Conservation (phyloP, 2,797 vertebrate species). For the Sebastes hopkinsi region DNA sequence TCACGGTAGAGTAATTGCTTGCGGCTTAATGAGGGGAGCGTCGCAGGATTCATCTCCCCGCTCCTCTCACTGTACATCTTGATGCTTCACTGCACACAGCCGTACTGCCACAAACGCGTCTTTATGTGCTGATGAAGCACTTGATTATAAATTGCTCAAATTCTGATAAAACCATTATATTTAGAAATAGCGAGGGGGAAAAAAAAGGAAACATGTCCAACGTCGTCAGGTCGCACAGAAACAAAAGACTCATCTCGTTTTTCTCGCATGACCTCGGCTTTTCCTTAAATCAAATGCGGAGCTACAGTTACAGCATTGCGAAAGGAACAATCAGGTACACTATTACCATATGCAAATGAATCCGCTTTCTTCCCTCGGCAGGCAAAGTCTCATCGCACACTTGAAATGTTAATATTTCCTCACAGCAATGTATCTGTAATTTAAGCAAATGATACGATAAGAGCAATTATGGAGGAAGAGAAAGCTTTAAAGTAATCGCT, state of each 20-base stretch:
- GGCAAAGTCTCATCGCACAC: slow-evolving; percentile 32
- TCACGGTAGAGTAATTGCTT: slow-evolving; percentile 71
- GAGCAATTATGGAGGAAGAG: slow-evolving; percentile 37
- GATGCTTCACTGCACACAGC: slow-evolving; percentile 36
- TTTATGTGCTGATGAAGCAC: slow-evolving; percentile 39
- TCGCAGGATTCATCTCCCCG: slow-evolving; percentile 43
- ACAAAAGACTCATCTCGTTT: slow-evolving; percentile 47
- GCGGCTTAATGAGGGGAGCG: slow-evolving; percentile 56
- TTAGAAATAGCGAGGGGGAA: background rate
- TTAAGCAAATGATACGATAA: slow-evolving; percentile 49
- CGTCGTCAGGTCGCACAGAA: slow-evolving; percentile 27
- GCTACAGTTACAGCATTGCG: slow-evolving; percentile 15
- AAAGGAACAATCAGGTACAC: slow-evolving; percentile 51
- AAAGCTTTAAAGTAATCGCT: slow-evolving; percentile 24
- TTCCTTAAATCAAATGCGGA: slow-evolving; percentile 53
- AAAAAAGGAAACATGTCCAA: slow-evolving; percentile 4
- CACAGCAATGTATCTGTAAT: slow-evolving; percentile 44
- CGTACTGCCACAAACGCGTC: background rate
- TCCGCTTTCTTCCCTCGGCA: slow-evolving; percentile 23
- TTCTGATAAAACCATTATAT: slow-evolving; percentile 47
- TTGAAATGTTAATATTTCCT: slow-evolving; percentile 64
- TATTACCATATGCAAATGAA: slow-evolving; percentile 61
- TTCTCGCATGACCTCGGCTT: slow-evolving; percentile 9
- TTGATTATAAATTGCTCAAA: slow-evolving; percentile 41
- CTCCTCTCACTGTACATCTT: slow-evolving; percentile 50